phyloP scores from a whole-genome alignment of 2,797 vertebrate species.

The Scomberomorus guttatus region DNA sequence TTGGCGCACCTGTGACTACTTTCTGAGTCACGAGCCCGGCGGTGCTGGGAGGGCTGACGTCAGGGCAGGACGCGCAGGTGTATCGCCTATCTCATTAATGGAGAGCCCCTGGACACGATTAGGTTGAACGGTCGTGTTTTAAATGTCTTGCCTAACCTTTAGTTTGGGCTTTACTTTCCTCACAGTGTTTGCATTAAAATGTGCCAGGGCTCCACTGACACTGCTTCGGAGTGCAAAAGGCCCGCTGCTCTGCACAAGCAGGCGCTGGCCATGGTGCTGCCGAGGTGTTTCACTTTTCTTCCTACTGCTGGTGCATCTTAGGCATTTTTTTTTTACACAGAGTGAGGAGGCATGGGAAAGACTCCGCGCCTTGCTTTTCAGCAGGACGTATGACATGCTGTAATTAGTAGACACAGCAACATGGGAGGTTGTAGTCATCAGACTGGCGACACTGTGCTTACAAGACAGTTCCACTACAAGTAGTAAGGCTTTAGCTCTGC shows the following conservation, averaged over 20 bases:
- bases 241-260: background rate
- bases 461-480: too few species aligned
- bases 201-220: background rate
- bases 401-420: background rate
- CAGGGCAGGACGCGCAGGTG: constrained; percentile 47
- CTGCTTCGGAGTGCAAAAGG: background rate
- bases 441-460: too few species aligned
- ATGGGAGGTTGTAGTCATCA: background rate
- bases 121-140: background rate
- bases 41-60: constrained; percentile 31
- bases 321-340: background rate
- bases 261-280: constrained; percentile 80
- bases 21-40: constrained; percentile 13
- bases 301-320: too few species aligned
- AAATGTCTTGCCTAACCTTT: constrained; percentile 23
- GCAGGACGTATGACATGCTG: background rate
- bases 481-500: too few species aligned
- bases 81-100: constrained; percentile 26
- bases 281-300: background rate
- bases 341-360: background rate
- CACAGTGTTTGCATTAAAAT: constrained; percentile 23
- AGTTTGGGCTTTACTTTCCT: constrained; percentile 14
- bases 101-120: background rate
- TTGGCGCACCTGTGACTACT: constrained; percentile 33
- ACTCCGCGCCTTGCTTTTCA: background rate